Evolutionary conservation across 2,113 vertebrate species (phyloP).

Genomic region (Atrichornis clamosus): DNA sequence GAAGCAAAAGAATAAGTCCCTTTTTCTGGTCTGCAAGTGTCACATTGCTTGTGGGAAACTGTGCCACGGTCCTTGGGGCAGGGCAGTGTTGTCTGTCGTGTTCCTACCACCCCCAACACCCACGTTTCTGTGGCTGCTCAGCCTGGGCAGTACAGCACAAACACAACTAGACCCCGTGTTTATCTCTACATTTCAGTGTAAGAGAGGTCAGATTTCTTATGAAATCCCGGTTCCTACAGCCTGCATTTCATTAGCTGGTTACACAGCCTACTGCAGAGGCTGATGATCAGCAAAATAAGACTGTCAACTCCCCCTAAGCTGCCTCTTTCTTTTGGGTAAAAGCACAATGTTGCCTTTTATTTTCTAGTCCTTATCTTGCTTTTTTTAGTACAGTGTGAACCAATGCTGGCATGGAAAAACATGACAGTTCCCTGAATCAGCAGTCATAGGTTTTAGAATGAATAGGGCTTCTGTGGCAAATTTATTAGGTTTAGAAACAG

Average conservation of each 20-base stretch:
- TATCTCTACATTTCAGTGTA: not conserved
- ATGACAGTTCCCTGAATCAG: conserved; percentile 48
- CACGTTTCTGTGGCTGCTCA: not conserved
- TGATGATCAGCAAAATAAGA: not conserved
- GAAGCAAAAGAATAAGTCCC: not conserved
- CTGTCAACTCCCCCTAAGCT: not conserved
- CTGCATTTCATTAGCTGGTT: not conserved
- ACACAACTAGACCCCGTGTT: not conserved
- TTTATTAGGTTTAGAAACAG: conserved; percentile 43
- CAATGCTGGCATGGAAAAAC: not conserved
- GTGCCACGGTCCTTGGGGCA: accelerated
- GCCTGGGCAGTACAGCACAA: not conserved
- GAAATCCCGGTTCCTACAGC: not conserved
- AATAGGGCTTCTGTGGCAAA: conserved; percentile 28
- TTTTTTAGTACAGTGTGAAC: not conserved
- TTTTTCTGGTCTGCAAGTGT: not conserved
- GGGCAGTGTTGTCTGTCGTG: accelerated
- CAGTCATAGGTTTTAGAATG: conserved; percentile 15
- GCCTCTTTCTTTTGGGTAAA: not conserved
- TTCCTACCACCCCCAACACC: not conserved
- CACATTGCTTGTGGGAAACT: accelerated
- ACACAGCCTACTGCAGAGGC: not conserved
- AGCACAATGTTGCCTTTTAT: not conserved
- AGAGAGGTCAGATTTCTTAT: not conserved
- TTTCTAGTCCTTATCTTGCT: conserved; percentile 19